Evolutionary conservation across 2,888 invertebrate species (phyloP).

Genomic region (Ectemnius lituratus): DNA sequence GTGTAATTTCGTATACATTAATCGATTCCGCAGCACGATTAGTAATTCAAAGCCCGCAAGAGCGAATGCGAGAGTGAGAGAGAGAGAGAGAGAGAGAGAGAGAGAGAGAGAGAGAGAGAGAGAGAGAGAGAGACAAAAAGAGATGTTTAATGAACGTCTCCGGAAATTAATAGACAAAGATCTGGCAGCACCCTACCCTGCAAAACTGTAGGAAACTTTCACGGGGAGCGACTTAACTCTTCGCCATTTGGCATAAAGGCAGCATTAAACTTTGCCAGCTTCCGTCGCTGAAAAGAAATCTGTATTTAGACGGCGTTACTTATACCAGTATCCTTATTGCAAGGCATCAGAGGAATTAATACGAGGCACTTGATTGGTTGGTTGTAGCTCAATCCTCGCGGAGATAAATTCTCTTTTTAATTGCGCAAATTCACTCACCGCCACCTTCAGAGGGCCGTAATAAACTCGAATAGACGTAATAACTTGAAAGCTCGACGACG

Average conservation of each 20-base stretch:
- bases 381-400: neutral
- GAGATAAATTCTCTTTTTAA: slow-evolving; percentile 12
- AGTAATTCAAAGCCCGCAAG: neutral
- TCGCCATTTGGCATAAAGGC: neutral
- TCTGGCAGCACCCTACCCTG: neutral
- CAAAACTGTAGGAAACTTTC: neutral
- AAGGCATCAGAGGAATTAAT: neutral
- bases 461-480: slow-evolving; percentile 53
- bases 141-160: slow-evolving; percentile 1
- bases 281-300: slow-evolving; percentile 2
- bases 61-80: too few relatives aligned
- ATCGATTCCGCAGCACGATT: neutral
- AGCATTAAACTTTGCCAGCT: neutral
- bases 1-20: neutral
- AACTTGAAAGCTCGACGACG: slow-evolving; percentile 42
- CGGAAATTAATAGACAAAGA: slow-evolving; percentile 7
- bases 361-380: neutral
- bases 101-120: neutral
- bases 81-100: neutral
- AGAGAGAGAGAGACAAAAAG: neutral
- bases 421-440: slow-evolving; percentile 5
- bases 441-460: slow-evolving; percentile 37
- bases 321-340: neutral
- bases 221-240: neutral
- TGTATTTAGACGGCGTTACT: neutral